These are phyloP conservation scores for Eupithecia exiguata DNA, from an alignment of 2,888 invertebrate genomes.

Conservation along the genomic window DNA sequence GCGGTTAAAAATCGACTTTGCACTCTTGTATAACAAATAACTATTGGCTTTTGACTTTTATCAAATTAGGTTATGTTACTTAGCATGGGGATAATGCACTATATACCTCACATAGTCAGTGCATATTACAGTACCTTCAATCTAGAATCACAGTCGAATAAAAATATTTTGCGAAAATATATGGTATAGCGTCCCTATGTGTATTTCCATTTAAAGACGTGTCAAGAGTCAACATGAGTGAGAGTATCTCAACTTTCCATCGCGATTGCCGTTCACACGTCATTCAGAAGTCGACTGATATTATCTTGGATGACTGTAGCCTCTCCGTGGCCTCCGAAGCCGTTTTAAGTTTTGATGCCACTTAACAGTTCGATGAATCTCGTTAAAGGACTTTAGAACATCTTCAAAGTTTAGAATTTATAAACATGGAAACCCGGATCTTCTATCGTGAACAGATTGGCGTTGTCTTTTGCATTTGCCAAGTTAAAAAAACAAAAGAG, in stretches of 20 bases:
- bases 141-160: background rate
- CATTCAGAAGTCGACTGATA: constrained; percentile 28
- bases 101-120: background rate
- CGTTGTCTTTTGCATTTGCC: background rate
- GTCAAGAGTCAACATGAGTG: constrained; percentile 24
- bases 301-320: constrained; percentile 20
- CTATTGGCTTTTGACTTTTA: too few species aligned
- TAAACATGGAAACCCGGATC: background rate
- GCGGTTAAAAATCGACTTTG: too few species aligned
- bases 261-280: constrained; percentile 32
- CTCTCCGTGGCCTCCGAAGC: constrained; percentile 7
- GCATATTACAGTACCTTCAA: background rate
- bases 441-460: background rate
- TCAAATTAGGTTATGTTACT: too few species aligned
- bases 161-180: background rate
- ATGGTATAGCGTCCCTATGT: background rate
- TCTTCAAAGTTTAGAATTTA: background rate
- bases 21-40: too few species aligned
- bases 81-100: too few species aligned
- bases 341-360: background rate
- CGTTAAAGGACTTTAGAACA: background rate
- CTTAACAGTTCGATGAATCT: background rate
- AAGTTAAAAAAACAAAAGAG: background rate
- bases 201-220: constrained; percentile 12
- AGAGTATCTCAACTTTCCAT: constrained; percentile 33